Conservation (phyloP, 2,888 invertebrate genomes). For the Mythimna impura region DNA sequence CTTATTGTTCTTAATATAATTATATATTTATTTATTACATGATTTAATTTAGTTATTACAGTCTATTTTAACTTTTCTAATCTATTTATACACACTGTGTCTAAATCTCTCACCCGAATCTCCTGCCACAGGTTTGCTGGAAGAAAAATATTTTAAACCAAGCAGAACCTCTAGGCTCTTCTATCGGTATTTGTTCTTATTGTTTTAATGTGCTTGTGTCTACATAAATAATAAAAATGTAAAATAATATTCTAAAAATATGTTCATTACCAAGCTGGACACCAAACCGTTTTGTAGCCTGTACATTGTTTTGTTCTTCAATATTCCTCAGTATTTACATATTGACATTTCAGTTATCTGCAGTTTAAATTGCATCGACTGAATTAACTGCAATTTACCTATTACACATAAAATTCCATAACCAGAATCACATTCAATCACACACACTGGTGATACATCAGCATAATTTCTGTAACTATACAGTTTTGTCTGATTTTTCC, state of each 20-base stretch:
- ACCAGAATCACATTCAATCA: not conserved
- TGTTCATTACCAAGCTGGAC: not conserved
- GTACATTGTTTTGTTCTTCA: not conserved
- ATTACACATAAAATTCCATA: not conserved
- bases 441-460: not conserved
- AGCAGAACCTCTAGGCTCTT: too few relatives aligned
- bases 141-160: too few relatives aligned
- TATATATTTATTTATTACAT: too few relatives aligned
- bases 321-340: not conserved
- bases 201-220: too few relatives aligned
- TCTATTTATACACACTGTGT: too few relatives aligned
- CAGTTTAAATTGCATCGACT: not conserved
- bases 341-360: not conserved
- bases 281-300: not conserved
- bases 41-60: too few relatives aligned
- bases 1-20: too few relatives aligned
- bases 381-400: not conserved
- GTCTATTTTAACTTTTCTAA: too few relatives aligned
- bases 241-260: not conserved
- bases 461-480: not conserved
- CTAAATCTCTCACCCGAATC: too few relatives aligned
- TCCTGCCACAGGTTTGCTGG: too few relatives aligned
- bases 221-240: too few relatives aligned
- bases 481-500: not conserved
- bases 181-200: too few relatives aligned